These are phyloP conservation scores for Gasteruption jaculator DNA, from an alignment of 2,888 invertebrate species.

Conservation along the genomic window DNA sequence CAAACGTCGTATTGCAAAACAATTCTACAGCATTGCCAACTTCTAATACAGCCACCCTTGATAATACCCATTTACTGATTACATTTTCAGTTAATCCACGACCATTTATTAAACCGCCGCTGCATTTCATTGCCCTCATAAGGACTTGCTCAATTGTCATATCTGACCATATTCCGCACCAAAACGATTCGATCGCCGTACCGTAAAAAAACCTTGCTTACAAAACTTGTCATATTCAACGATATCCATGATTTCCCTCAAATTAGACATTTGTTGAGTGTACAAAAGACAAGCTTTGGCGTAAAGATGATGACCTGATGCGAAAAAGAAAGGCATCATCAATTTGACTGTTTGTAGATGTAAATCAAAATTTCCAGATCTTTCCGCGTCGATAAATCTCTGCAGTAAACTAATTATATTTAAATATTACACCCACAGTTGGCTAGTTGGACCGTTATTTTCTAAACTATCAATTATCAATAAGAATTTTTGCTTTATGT, in stretches of 20 bases:
- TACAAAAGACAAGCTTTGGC: constrained; percentile 32
- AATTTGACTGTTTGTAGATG: constrained; percentile 25
- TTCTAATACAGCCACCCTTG: constrained; percentile 28
- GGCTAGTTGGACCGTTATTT: constrained; percentile 21
- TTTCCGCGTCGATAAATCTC: constrained; percentile 35
- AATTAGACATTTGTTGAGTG: constrained; percentile 32
- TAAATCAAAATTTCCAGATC: constrained; percentile 34
- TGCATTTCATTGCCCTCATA: constrained; percentile 30
- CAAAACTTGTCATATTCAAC: constrained; percentile 26
- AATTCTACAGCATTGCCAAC: constrained; percentile 29
- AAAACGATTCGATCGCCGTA: constrained; percentile 23
- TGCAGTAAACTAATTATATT: constrained; percentile 30
- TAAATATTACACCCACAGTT: constrained; percentile 34
- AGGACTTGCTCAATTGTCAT: constrained; percentile 23
- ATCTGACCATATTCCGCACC: constrained; percentile 25
- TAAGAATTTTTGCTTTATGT: constrained; percentile 6
- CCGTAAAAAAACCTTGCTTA: constrained; percentile 23
- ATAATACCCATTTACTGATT: constrained; percentile 29
- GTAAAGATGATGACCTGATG: constrained; percentile 30
- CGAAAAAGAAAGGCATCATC: constrained; percentile 25
- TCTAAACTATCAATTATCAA: background rate
- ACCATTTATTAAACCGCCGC: constrained; percentile 29
- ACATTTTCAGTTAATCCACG: constrained; percentile 32
- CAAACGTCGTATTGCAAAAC: constrained; percentile 28
- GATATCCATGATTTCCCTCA: constrained; percentile 24